Percentiles rank a stretch among this genome's conserved stretches.
These are phyloP conservation scores for Chiloscyllium plagiosum DNA, from an alignment of 2,113 vertebrate species.

Conservation along the genomic window DNA sequence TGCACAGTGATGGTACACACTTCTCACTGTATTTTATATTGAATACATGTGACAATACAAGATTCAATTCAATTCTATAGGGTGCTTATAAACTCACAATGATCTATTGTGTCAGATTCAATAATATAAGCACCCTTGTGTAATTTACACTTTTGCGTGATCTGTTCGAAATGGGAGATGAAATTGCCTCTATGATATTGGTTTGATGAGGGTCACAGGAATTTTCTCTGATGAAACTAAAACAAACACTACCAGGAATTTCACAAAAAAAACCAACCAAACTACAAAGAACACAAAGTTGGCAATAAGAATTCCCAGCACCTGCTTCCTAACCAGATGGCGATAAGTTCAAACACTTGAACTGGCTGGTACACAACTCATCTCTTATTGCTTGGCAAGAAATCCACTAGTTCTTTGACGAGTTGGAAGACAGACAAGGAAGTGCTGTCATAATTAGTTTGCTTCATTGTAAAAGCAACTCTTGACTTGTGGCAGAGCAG, in stretches of 20 bases:
- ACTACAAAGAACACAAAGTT: not conserved
- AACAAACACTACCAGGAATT: not conserved
- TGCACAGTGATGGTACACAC: too few species aligned
- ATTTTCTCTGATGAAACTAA: not conserved
- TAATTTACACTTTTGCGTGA: not conserved
- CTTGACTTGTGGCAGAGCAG: not conserved
- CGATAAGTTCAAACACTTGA: not conserved
- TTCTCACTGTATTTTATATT: too few species aligned
- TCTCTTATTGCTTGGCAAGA: not conserved
- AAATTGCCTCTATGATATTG: not conserved
- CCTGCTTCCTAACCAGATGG: conserved; percentile 25
- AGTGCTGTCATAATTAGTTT: not conserved
- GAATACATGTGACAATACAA: too few species aligned
- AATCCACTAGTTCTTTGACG: not conserved
- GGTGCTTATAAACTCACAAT: not conserved
- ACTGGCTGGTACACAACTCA: not conserved
- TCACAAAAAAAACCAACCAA: not conserved
- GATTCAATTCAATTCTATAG: too few species aligned
- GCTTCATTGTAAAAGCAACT: not conserved
- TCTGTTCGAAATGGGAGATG: not conserved
- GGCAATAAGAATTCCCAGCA: not conserved
- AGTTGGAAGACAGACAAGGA: not conserved
- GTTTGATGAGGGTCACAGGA: not conserved
- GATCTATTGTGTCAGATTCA: not conserved
- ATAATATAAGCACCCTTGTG: not conserved